These are phyloP conservation scores for Trissolcus basalis DNA, from an alignment of 1,140 invertebrate genomes.

Conservation along the genomic window DNA sequence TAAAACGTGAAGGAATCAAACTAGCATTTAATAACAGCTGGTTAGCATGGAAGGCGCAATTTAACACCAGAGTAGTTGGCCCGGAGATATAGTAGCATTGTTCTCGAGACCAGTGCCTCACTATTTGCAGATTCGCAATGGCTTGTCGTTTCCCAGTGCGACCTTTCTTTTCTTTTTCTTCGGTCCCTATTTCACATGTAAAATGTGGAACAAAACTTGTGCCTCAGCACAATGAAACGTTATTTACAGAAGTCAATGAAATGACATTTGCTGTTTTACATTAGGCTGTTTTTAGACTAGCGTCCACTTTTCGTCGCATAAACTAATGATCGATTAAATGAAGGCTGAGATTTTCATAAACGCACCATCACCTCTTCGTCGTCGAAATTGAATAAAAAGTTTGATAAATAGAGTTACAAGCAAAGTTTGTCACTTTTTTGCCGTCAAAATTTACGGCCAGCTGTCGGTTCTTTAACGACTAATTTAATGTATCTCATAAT, in stretches of 20 bases:
- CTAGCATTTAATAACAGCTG: conserved; percentile 45
- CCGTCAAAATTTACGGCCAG: background rate
- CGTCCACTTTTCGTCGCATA: background rate
- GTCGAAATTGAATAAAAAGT: background rate
- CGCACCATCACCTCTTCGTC: too few species aligned
- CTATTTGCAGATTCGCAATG: conserved; percentile 53
- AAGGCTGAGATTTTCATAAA: background rate
- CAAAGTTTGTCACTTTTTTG: conserved; percentile 10
- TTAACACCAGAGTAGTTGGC: conserved; percentile 48
- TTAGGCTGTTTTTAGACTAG: conserved; percentile 1
- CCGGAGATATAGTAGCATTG: conserved; percentile 38
- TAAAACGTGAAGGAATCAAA: too few species aligned
- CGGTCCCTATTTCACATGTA: conserved; percentile 19
- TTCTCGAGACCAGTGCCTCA: conserved; percentile 35
- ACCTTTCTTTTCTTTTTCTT: conserved; percentile 32
- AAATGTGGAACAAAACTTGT: conserved; percentile 44
- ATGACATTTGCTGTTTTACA: conserved; percentile 23
- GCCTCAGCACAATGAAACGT: conserved; percentile 28
- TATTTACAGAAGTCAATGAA: conserved; percentile 39
- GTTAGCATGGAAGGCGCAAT: conserved; percentile 40
- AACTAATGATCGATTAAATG: background rate
- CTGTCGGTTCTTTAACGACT: conserved; percentile 19
- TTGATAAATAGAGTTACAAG: background rate
- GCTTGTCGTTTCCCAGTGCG: conserved; percentile 22
- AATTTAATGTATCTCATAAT: conserved; percentile 55